Base-by-base conservation (phyloP, 2,797 vertebrate genomes). In the Tragopan temminckii region DNA sequence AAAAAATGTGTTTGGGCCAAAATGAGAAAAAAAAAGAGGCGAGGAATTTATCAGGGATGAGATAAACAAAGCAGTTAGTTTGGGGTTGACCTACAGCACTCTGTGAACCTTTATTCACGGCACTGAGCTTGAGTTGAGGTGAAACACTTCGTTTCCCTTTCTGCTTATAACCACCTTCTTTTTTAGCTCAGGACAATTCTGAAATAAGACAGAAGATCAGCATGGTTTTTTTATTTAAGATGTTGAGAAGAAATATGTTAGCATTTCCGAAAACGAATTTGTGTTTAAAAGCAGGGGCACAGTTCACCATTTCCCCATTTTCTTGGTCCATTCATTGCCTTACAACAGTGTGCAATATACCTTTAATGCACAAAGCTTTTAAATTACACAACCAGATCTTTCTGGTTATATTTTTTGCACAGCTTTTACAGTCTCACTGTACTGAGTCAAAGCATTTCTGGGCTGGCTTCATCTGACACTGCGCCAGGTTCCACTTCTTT, bases 161-260 rank as follows among this genome's bases (percentile, higher is more conserved):
- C 55, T 31, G 31, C 19, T 84, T 76, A 27, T 7, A 83, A 46
- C 5, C 7, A 17, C 29, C 33, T 80, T 42, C 42, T 36, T 71
- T 45, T 89, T 71, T 61, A 57, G 18, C 18, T 71, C 36, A 75
- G 45, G 9, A 68, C 35, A 72, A 14, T 40, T 80, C 66, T 81
- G 91, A 93, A 93, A 79, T 31, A 61, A 91, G 93, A 27, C 43
- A 88, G 90, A 82, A 93, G 62, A 62, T 85, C 42, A 27, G 7
- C 20, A 13, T 53, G 58, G 50, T 12, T 90, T 90, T 82, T 43
- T 74, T 35, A 36, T 58, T 75, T 82, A 42, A 25, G 83, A 72
- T 78, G 83, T 91, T 83, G 79, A 78, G 91, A 80, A 0, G 0
- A 89, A 87, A 80, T 5, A 5, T 66, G 33, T 50, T 78, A 14